These are phyloP conservation scores for Butastur rufipennis DNA, from an alignment of 2,113 vertebrate species.

Conservation along the genomic window DNA sequence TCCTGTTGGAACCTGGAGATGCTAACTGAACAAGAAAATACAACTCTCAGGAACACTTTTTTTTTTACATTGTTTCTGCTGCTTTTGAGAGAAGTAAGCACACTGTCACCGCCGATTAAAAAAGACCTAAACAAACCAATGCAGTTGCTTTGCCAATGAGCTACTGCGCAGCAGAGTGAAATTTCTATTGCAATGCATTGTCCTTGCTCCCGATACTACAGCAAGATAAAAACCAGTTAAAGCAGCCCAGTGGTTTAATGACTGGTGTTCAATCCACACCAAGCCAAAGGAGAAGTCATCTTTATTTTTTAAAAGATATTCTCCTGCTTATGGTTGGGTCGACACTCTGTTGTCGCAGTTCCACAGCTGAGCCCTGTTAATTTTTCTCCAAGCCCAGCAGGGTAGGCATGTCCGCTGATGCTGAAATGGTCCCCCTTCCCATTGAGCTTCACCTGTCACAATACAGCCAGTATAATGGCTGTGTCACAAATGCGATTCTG, in stretches of 20 bases:
- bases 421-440: slow-evolving; percentile 38
- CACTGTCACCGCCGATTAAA: neutral
- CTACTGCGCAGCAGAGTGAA: neutral
- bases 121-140: neutral
- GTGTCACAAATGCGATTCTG: slow-evolving; percentile 40
- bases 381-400: slow-evolving; percentile 55
- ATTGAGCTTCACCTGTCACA: slow-evolving; percentile 40
- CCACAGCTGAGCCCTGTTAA: slow-evolving; percentile 59
- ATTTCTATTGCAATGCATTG: neutral
- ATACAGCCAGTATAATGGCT: slow-evolving; percentile 29
- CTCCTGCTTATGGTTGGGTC: neutral
- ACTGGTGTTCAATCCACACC: neutral
- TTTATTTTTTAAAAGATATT: neutral
- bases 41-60: neutral
- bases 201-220: neutral
- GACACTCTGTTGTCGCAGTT: neutral
- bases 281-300: neutral
- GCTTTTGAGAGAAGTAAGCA: neutral
- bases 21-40: neutral
- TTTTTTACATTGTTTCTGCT: neutral
- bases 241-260: neutral
- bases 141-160: neutral
- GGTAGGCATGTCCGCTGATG: neutral
- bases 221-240: neutral
- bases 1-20: neutral